Evolutionary conservation across 64 coral and sea anemone genomes (phyloP), one percentile per base, ranked within the genome.

Genomic region (Stylophora pistillata): DNA sequence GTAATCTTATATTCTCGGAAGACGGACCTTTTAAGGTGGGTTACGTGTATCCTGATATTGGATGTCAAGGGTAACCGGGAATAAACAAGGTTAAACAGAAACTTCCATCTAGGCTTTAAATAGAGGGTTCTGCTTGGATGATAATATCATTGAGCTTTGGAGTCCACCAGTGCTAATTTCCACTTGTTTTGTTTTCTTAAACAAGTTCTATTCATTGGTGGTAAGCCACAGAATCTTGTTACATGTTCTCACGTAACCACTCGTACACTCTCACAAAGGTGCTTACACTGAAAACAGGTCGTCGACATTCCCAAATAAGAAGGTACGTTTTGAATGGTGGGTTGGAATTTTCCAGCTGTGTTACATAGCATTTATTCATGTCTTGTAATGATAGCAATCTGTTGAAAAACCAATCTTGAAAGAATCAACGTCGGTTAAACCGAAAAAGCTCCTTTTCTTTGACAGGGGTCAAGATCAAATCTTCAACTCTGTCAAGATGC

Each of bases 161-260:
- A 53, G 21, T 47, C 32, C 62, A 20, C 28, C 13, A 53, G 12
- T 10, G 62, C 33, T 25, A 84, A 84, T 84, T 84, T 84, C 29
- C 78, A 37, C 20, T 82, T 82, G 80, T 84, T 84, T 84, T 26
- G 80, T 13, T 84, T 84, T 69, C 79, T 37, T 26, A 84, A 53
- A 84, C 23, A 84, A 34, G 33, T 5, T 47, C 60, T 53, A 27
- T 70, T 84, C 23, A n/a, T 84, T 15, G 37, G 18, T 17, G 80
- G 47, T 41, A 21, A 70, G 37, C 80, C 61, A 34, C 79, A 82
- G 20, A 18, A 31, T 13, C 69, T 84, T 33, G 53, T 69, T 63
- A 53, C 34, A 11, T 15, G 80, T 68, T 79, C 41, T 84, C 23
- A 52, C 41, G 34, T 11, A 68, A 66, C 10, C 17, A 31, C 59